These are phyloP conservation scores for Tethea ocularis DNA, from an alignment of 2,888 invertebrate genomes.

Conservation along the genomic window DNA sequence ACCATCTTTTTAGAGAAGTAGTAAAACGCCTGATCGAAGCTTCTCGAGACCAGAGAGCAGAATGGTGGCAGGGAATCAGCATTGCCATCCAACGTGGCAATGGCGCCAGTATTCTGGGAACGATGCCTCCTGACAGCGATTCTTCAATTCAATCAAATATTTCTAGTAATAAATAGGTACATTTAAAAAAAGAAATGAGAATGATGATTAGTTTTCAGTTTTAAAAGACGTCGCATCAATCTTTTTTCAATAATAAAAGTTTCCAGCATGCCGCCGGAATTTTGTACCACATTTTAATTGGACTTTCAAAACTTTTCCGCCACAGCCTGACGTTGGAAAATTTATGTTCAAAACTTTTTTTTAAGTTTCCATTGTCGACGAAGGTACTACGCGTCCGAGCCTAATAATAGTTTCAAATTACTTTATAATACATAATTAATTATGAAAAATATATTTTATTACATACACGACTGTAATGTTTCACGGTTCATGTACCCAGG, in stretches of 20 bases:
- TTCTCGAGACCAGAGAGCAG: too few species aligned
- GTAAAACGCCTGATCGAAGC: too few species aligned
- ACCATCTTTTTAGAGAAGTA: too few species aligned
- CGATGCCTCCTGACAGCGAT: too few species aligned
- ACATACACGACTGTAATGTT: too few species aligned
- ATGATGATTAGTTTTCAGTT: background rate
- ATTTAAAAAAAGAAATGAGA: background rate
- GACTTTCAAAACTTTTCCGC: background rate
- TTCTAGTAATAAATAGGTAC: too few species aligned
- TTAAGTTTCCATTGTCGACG: background rate
- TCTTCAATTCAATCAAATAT: background rate
- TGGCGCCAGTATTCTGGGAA: too few species aligned
- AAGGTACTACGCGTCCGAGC: background rate
- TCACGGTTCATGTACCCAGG: too few species aligned
- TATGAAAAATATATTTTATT: too few species aligned
- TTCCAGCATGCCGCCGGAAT: background rate
- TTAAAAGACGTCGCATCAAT: background rate
- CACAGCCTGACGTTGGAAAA: background rate
- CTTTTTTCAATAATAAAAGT: background rate
- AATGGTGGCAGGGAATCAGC: too few species aligned
- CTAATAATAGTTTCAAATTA: background rate
- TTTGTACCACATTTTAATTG: background rate
- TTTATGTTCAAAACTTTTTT: background rate
- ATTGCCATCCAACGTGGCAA: too few species aligned
- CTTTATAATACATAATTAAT: too few species aligned